Conservation (phyloP, 1,140 invertebrate genomes). For the Zophobas atratus region DNA sequence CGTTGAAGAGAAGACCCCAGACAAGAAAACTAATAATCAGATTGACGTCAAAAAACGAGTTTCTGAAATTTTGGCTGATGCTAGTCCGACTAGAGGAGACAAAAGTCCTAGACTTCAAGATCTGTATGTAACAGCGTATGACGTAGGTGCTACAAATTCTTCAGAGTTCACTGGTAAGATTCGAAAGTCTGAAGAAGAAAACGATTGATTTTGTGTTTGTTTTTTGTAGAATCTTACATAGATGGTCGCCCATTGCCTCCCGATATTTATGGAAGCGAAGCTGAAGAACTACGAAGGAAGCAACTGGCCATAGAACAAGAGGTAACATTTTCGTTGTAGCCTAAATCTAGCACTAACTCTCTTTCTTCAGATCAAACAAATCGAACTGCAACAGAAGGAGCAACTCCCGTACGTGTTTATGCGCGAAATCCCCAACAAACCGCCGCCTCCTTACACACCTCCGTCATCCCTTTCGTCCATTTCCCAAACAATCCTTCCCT, state of each 20-base stretch:
- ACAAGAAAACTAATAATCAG: constrained; percentile 27
- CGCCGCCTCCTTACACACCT: constrained; percentile 80
- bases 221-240: constrained; percentile 12
- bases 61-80: constrained; percentile 63
- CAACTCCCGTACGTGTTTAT: constrained; percentile 73
- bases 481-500: constrained; percentile 67
- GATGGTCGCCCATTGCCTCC: constrained; percentile 18
- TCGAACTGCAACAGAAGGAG: constrained; percentile 72
- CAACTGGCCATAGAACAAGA: constrained; percentile 76
- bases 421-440: constrained; percentile 80
- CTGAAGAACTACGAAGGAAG: constrained; percentile 67
- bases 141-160: constrained; percentile 47
- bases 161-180: constrained; percentile 22
- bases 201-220: background rate
- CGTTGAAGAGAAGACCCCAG: background rate
- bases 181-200: background rate
- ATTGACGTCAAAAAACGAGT: constrained; percentile 63
- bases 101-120: constrained; percentile 64
- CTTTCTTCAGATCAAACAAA: constrained; percentile 71
- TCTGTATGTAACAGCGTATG: constrained; percentile 64
- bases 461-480: constrained; percentile 66
- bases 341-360: background rate
- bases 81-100: constrained; percentile 56
- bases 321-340: constrained; percentile 64
- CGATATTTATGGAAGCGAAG: constrained; percentile 60